Percentiles rank a stretch among this genome's conserved stretches.
Conservation (phyloP, 2,797 vertebrate genomes). For the Leptoclinus maculatus region DNA sequence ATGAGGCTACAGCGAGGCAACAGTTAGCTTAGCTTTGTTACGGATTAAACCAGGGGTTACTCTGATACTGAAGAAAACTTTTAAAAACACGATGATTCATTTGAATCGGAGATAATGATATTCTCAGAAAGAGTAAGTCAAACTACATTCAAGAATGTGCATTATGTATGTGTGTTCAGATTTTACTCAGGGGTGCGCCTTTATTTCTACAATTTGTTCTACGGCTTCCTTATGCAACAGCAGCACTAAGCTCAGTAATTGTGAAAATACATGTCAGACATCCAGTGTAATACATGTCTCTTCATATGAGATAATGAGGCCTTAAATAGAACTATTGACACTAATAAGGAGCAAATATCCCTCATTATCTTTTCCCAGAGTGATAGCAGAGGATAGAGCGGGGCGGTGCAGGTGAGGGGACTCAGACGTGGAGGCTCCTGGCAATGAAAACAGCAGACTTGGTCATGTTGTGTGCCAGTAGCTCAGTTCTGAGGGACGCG, state of each 20-base stretch:
- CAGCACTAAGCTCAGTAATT: slow-evolving; percentile 50
- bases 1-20: background rate
- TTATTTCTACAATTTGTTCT: background rate
- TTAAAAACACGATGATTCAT: background rate
- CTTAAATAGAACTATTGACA: slow-evolving; percentile 76
- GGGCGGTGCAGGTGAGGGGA: slow-evolving; percentile 31
- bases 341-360: slow-evolving; percentile 82
- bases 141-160: background rate
- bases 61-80: background rate
- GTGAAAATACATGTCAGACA: slow-evolving; percentile 77
- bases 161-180: background rate
- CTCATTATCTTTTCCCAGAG: slow-evolving; percentile 79
- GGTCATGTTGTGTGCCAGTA: slow-evolving; percentile 17
- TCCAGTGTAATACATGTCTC: slow-evolving; percentile 53
- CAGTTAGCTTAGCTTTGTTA: background rate
- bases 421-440: slow-evolving; percentile 34
- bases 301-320: slow-evolving; percentile 70
- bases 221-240: slow-evolving; percentile 43
- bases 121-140: background rate
- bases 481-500: slow-evolving; percentile 39
- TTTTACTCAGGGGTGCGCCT: background rate
- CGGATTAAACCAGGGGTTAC: background rate
- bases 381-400: slow-evolving; percentile 60
- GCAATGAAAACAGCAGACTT: slow-evolving; percentile 36
- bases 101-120: background rate